These are phyloP conservation scores for Nebria brevicollis DNA, from an alignment of 2,888 invertebrate genomes.

Conservation along the genomic window DNA sequence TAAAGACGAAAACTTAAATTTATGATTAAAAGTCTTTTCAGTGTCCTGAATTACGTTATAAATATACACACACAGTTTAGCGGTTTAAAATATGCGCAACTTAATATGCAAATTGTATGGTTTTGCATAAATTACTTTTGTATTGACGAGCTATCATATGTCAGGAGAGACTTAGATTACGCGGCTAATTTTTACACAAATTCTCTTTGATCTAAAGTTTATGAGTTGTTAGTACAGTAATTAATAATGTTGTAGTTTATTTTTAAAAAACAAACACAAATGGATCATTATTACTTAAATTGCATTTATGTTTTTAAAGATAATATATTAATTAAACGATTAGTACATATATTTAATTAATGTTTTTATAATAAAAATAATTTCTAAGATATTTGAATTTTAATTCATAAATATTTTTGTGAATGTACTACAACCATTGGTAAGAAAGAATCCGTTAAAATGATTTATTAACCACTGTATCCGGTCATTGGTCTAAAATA, in stretches of 20 bases:
- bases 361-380: no score
- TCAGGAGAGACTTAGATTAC: slow-evolving; percentile 5
- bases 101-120: slow-evolving; percentile 8
- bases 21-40: background rate
- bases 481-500: background rate
- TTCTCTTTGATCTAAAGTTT: background rate
- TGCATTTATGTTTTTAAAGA: no score
- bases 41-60: background rate
- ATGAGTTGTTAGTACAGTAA: slow-evolving; percentile 8
- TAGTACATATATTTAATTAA: no score
- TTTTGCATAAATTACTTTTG: slow-evolving; percentile 9
- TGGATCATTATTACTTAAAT: background rate
- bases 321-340: no score
- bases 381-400: no score
- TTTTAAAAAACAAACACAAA: slow-evolving; percentile 3
- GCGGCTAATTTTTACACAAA: background rate
- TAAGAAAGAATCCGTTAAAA: no score
- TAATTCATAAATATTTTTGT: no score
- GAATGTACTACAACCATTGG: no score
- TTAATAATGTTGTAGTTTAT: slow-evolving; percentile 12
- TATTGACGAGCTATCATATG: slow-evolving; percentile 15
- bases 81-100: slow-evolving; percentile 5
- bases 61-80: background rate
- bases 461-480: background rate
- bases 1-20: background rate